Base-by-base conservation (phyloP, 2,888 invertebrate species). In the Noctua comes region DNA sequence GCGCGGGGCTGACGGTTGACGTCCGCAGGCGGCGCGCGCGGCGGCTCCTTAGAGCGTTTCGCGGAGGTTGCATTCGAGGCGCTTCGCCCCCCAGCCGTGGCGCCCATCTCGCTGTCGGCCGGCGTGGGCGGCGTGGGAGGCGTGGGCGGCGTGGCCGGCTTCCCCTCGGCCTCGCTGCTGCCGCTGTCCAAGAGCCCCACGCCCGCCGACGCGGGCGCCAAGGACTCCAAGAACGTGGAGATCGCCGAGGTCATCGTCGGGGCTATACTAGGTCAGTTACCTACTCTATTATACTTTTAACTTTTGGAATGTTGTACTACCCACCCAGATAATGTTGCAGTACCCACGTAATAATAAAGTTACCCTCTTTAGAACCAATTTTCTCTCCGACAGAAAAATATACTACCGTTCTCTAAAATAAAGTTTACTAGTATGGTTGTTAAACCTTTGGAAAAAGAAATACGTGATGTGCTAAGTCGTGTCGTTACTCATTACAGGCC, bases 241-340 rank as follows among this genome's bases (percentile, higher is more conserved):
- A 99, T 99, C 95, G 98, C 99, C 82, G 99, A 99, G 97, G 98
- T 98, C 96, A 99, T 99, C 97, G 99, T 99, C 94, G 99, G 99
- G 93, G 99, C 99, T 94, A 99, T 99, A 93, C 97, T 99, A 95
- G 99, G 99, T 97, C 95, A 97, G 97, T 93, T 24, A 16, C 21
- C 24, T 31, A 13, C 24, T 51, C 3, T 11, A 5, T 27, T 36
- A 21, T 31, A 36, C 40, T 66, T 46, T 16, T 7, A 4, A 21
- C n/a, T 27, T 62, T 43, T 43, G 7, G 21, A 43, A 43, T 65
- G 2, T n/a, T 66, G 2, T n/a, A 66, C 43, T 43, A 27, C 43
- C n/a, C 43, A 4, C 1, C n/a, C 4, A 0, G 18, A n/a, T 8
- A 16, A 16, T 43, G 7, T 16, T n/a, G 65, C 16, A n/a, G 40